Base-by-base conservation (phyloP, 2,113 vertebrate species). In the Mystacornis crossleyi region DNA sequence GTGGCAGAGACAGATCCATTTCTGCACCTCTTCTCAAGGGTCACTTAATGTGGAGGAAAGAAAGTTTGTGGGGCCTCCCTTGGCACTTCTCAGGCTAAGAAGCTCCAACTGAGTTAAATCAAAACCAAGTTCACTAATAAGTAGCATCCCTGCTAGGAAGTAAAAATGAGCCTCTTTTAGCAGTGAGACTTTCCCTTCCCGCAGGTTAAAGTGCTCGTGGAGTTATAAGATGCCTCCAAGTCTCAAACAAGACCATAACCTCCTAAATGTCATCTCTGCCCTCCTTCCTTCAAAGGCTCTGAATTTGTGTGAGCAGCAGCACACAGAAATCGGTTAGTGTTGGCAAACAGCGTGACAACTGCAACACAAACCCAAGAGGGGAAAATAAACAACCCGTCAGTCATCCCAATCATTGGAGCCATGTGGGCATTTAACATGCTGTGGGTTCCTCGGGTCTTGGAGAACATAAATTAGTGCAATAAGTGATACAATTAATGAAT, bases 1-100 rank as follows among this genome's bases (percentile, higher is more conserved):
- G 97, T 96, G 92, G 94, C 89, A 2, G 94, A 97, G 92, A 77
- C 95, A 83, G 96, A 96, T 97, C 92, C 91, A 78, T 97, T 95
- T 97, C 95, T 96, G 57, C 94, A 92, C 81, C 75, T 93, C 84
- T 95, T 80, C 93, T 94, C 71, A 86, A 82, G 96, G 83, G 87
- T 89, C 95, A 94, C 58, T 91, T 86, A 48, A 71, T 31, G 74
- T 64, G 71, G 47, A 91, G 53, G 83, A 83, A 89, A 58, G 14
- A 94, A 78, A 93, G 34, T 54, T 83, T 57, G 69, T 47, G 36
- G 24, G 72, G 31, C 45, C 45, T 73, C 5, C 0, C 51, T 85
- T 89, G 74, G 51, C 74, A 82, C 75, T 88, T 93, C 85, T 67
- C 67, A 74, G 71, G 11, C 67, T 45, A 69, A 82, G 38, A 78